phyloP scores from a whole-genome alignment of 2,113 vertebrate genomes.

The Morone saxatilis region DNA sequence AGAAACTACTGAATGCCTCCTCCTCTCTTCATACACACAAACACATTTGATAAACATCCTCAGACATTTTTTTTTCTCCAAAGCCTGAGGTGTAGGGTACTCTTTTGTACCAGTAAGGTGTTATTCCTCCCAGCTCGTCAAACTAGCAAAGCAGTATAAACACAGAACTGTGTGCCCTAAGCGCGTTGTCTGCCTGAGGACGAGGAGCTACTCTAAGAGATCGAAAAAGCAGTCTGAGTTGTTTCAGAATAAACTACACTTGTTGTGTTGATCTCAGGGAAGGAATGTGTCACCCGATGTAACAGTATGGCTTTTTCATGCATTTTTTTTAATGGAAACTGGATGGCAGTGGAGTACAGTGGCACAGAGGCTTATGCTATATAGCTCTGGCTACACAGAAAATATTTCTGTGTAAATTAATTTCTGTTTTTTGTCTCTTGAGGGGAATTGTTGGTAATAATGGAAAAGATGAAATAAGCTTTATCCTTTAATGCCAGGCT shows the following conservation, averaged over 20 bases:
- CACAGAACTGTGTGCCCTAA: slow-evolving; percentile 39
- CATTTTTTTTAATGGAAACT: slow-evolving; percentile 14
- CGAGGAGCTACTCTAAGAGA: slow-evolving; percentile 14
- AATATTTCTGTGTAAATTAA: background rate
- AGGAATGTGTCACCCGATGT: slow-evolving; percentile 12
- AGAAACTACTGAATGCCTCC: slow-evolving; percentile 2
- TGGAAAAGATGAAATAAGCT: slow-evolving; percentile 12
- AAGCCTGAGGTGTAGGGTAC: slow-evolving; percentile 25
- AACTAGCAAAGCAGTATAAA: slow-evolving; percentile 58
- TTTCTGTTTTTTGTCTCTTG: background rate
- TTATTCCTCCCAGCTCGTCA: slow-evolving; percentile 44
- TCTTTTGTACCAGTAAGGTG: slow-evolving; percentile 26
- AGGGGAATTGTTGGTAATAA: background rate
- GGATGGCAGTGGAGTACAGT: background rate
- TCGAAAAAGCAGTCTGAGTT: slow-evolving; percentile 37
- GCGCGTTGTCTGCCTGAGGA: slow-evolving; percentile 13
- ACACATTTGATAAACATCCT: slow-evolving; percentile 35
- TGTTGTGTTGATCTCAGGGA: slow-evolving; percentile 26
- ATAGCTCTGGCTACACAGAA: background rate
- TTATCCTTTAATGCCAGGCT: background rate
- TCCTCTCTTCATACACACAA: slow-evolving; percentile 7
- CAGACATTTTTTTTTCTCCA: slow-evolving; percentile 23
- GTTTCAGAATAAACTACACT: slow-evolving; percentile 28
- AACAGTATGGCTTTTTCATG: slow-evolving; percentile 21
- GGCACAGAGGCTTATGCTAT: background rate